Percentiles rank a stretch among this genome's conserved stretches.
These are phyloP conservation scores for Cataglyphis cursor DNA, from an alignment of 2,888 invertebrate genomes.

Conservation along the genomic window DNA sequence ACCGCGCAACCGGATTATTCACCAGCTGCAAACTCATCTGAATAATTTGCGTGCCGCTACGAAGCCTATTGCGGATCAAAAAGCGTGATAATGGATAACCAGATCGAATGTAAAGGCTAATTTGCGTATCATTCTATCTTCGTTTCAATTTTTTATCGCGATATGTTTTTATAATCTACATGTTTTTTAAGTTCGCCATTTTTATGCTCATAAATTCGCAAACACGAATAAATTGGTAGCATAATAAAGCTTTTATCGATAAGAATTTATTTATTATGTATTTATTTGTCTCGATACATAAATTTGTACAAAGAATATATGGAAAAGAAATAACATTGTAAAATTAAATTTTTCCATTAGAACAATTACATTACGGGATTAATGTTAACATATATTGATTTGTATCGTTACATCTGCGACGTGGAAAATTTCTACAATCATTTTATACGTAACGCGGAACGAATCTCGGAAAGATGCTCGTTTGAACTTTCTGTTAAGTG, in stretches of 20 bases:
- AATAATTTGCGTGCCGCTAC: slow-evolving; percentile 65
- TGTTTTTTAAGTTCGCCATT: background rate
- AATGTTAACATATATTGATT: background rate
- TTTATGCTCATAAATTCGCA: background rate
- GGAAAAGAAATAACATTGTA: background rate
- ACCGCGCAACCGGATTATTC: slow-evolving; percentile 68
- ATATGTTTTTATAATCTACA: background rate
- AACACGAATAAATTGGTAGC: background rate
- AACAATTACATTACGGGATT: background rate
- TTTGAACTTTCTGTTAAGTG: slow-evolving; percentile 20
- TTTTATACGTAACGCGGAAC: background rate
- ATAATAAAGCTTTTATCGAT: background rate
- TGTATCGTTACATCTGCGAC: background rate
- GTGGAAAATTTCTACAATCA: background rate
- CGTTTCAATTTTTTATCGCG: background rate
- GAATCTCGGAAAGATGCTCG: background rate
- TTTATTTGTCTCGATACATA: background rate
- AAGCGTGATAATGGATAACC: slow-evolving; percentile 72
- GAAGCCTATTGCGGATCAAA: slow-evolving; percentile 62
- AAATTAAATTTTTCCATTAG: background rate
- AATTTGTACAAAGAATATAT: background rate
- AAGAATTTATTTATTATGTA: background rate
- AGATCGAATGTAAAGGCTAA: slow-evolving; percentile 56
- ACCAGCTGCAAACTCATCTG: slow-evolving; percentile 68
- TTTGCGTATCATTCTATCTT: background rate